These are phyloP conservation scores for Sus cebifrons DNA, from an alignment of 2,797 vertebrate genomes.

Conservation along the genomic window DNA sequence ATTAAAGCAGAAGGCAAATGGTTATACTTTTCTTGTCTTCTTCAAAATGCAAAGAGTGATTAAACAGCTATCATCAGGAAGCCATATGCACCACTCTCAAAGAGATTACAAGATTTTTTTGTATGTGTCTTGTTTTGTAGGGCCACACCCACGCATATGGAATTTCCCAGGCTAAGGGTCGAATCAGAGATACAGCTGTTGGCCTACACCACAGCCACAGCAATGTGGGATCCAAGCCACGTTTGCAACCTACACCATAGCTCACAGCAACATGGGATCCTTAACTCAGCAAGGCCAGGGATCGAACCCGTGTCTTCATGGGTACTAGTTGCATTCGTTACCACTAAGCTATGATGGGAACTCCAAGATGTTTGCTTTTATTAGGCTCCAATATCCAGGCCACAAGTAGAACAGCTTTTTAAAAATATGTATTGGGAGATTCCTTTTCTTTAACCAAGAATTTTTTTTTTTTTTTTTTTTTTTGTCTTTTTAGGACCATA, in stretches of 20 bases:
- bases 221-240: too few relatives aligned
- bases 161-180: too few relatives aligned
- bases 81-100: conserved; percentile 37
- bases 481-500: too few relatives aligned
- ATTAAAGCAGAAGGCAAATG: conserved; percentile 55
- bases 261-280: too few relatives aligned
- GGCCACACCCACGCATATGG: too few relatives aligned
- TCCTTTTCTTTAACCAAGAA: conserved; percentile 78
- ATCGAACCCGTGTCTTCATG: too few relatives aligned
- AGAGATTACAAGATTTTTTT: conserved; percentile 66
- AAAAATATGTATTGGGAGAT: conserved; percentile 26
- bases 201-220: too few relatives aligned
- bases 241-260: too few relatives aligned
- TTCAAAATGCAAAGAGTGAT: conserved; percentile 72
- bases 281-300: too few relatives aligned
- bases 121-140: neutral
- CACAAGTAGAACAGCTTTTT: conserved; percentile 56
- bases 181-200: too few relatives aligned
- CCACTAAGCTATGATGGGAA: too few relatives aligned
- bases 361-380: conserved; percentile 63
- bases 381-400: conserved; percentile 50
- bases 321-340: too few relatives aligned
- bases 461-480: neutral
- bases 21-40: conserved; percentile 7
- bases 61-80: conserved; percentile 59